Evolutionary conservation across 2,113 vertebrate species (phyloP).

Genomic region (Oostethus manadensis): DNA sequence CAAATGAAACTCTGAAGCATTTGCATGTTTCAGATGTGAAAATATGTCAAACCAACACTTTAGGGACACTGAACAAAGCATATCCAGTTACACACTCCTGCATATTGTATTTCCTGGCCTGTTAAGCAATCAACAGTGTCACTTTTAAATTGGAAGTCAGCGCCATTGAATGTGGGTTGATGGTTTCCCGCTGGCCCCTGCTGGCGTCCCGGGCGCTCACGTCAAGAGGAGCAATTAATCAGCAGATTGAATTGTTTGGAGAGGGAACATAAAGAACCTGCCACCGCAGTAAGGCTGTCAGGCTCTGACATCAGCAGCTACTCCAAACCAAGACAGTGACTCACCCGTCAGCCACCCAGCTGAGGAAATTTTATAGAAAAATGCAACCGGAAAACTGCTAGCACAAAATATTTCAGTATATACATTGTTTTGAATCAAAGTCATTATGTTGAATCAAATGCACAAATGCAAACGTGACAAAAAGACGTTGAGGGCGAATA

Average conservation of each 20-base stretch:
- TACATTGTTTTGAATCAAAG: no score
- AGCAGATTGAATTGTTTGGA: slow-evolving; percentile 56
- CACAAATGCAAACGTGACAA: no score
- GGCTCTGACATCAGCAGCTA: slow-evolving; percentile 29
- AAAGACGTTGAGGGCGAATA: no score
- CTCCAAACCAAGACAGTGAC: slow-evolving; percentile 43
- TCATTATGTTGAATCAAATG: no score
- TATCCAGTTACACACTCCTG: neutral
- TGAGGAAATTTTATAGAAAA: no score
- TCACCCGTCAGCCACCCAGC: slow-evolving; percentile 29
- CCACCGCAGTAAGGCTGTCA: slow-evolving; percentile 45
- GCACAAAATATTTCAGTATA: no score
- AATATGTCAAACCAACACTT: slow-evolving; percentile 16
- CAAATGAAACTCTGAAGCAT: slow-evolving; percentile 42
- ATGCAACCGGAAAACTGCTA: no score
- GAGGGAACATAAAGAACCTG: slow-evolving; percentile 62
- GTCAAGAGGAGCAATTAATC: slow-evolving; percentile 60
- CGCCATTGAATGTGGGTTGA: slow-evolving; percentile 31
- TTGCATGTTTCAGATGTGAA: slow-evolving; percentile 47
- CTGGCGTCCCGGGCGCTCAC: slow-evolving; percentile 31
- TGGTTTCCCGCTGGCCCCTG: slow-evolving; percentile 29
- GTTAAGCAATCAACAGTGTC: neutral
- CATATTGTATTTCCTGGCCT: slow-evolving; percentile 4
- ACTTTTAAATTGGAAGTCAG: slow-evolving; percentile 5
- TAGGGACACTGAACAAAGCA: slow-evolving; percentile 11